Conservation (phyloP, 2,888 invertebrate genomes). For the Drosophila tanythrix region DNA sequence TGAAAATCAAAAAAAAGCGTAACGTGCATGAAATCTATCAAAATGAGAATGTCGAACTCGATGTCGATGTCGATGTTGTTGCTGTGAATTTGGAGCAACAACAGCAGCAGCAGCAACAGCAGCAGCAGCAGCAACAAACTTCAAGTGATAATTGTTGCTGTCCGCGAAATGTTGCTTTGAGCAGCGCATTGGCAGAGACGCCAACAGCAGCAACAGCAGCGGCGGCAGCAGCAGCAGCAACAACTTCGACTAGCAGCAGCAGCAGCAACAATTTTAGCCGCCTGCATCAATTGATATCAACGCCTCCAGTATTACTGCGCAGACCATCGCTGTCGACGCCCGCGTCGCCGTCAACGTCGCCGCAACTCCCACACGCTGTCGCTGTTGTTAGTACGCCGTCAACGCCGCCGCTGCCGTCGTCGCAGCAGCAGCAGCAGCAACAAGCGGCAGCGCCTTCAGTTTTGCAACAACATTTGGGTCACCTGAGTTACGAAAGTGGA, state of each 20-base stretch:
- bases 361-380: conserved; percentile 57
- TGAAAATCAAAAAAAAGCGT: conserved; percentile 85
- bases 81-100: conserved; percentile 76
- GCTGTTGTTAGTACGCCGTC: conserved; percentile 52
- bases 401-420: conserved; percentile 42
- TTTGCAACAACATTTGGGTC: conserved; percentile 84
- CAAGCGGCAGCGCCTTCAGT: conserved; percentile 72
- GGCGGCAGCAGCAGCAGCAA: conserved; percentile 29
- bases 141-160: conserved; percentile 78
- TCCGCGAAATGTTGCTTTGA: conserved; percentile 56
- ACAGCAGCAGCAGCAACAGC: conserved; percentile 28
- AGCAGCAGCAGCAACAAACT: conserved; percentile 40
- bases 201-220: conserved; percentile 52
- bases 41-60: conserved; percentile 56
- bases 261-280: conserved; percentile 80
- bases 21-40: conserved; percentile 77
- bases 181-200: conserved; percentile 52
- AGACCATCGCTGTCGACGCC: conserved; percentile 68
- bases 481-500: conserved; percentile 83
- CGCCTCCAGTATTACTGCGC: conserved; percentile 81
- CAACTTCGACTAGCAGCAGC: conserved; percentile 57
- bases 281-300: conserved; percentile 83
- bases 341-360: conserved; percentile 35
- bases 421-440: conserved; percentile 47
- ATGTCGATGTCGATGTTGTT: conserved; percentile 50